Conservation (phyloP, 2,113 vertebrate species). For the Ondatra zibethicus region DNA sequence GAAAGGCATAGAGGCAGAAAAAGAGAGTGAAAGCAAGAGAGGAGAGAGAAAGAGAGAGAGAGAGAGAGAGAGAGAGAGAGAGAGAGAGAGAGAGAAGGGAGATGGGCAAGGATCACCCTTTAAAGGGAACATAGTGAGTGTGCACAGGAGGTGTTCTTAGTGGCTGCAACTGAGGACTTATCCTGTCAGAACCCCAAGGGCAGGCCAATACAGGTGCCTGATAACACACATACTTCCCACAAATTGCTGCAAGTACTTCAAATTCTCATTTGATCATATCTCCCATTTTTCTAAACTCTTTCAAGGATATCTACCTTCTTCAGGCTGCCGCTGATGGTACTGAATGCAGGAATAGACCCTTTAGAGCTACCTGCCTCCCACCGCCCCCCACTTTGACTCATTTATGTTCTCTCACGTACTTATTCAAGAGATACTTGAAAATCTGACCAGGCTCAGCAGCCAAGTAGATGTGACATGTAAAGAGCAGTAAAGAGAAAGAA, state of each 20-base stretch:
- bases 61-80: too few species aligned
- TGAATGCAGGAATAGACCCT: neutral
- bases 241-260: neutral
- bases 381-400: neutral
- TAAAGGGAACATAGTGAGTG: too few species aligned
- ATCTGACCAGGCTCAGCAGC: neutral
- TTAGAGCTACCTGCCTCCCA: neutral
- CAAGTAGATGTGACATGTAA: neutral
- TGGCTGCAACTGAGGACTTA: too few species aligned
- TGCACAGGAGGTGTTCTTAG: too few species aligned
- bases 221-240: neutral
- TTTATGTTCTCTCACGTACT: neutral
- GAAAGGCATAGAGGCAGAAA: too few species aligned
- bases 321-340: neutral
- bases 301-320: neutral
- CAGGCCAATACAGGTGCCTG: too few species aligned
- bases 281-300: neutral
- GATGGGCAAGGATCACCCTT: too few species aligned
- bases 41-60: too few species aligned
- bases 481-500: neutral
- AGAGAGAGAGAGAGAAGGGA: too few species aligned
- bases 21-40: too few species aligned
- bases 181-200: too few species aligned
- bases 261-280: neutral
- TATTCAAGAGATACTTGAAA: neutral